These are phyloP conservation scores for Apistogramma diplotaenia DNA, from an alignment of 2,113 vertebrate species.

Conservation along the genomic window DNA sequence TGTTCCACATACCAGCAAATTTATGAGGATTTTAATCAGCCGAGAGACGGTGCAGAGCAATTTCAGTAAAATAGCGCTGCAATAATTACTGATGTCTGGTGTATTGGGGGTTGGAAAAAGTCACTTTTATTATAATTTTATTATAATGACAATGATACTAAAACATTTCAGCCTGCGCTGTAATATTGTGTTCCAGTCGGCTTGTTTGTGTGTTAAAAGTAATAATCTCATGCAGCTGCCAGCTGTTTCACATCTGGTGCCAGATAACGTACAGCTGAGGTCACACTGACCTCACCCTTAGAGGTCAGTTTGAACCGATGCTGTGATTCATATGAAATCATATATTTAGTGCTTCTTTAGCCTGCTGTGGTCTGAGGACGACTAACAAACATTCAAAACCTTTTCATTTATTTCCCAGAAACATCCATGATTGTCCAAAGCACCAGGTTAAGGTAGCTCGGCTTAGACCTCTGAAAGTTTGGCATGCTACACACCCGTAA, in stretches of 20 bases:
- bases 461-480: not conserved
- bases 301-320: accelerated
- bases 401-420: not conserved
- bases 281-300: accelerated
- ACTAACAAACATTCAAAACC: not conserved
- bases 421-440: not conserved
- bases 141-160: not conserved
- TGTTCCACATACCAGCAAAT: not conserved
- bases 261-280: not conserved
- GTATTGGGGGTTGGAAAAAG: not conserved
- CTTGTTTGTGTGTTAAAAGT: too few species aligned
- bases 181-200: not conserved
- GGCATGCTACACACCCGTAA: not conserved
- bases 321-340: not conserved
- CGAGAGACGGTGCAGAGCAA: not conserved
- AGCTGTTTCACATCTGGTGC: not conserved
- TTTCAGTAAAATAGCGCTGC: not conserved
- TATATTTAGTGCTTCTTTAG: not conserved
- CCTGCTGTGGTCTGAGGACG: not conserved
- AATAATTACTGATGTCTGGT: not conserved
- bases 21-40: not conserved
- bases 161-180: not conserved
- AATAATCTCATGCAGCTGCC: not conserved
- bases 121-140: not conserved
- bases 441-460: not conserved